A percentile compares a stretch with the other conserved stretches of the same genome.
Evolutionary conservation across 1,140 invertebrate species (phyloP).

Genomic region (Psix sp.): DNA sequence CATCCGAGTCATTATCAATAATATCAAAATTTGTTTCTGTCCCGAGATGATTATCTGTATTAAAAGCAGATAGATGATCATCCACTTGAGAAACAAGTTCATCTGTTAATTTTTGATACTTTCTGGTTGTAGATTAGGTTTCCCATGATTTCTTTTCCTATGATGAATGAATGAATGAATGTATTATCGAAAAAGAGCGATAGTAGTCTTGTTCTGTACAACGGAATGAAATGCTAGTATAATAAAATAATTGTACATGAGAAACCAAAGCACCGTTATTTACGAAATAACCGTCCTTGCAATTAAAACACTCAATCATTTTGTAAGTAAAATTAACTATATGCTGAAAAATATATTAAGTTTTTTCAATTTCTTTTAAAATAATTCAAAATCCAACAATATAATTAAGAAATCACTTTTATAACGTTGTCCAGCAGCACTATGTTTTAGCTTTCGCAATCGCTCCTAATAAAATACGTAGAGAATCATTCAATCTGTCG

Average conservation of each 20-base stretch:
- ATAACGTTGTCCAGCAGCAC: background rate
- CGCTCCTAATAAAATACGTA: slow-evolving; percentile 18
- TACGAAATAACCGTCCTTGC: slow-evolving; percentile 1
- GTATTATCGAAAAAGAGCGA: slow-evolving; percentile 8
- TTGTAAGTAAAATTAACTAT: background rate
- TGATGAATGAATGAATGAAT: slow-evolving; percentile 20
- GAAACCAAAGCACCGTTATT: slow-evolving; percentile 4
- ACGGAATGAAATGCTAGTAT: background rate
- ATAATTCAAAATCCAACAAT: background rate
- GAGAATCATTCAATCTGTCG: slow-evolving; percentile 15
- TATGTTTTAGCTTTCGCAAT: background rate
- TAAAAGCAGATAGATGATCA: no score
- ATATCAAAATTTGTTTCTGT: background rate
- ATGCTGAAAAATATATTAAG: no score
- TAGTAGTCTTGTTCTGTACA: slow-evolving; percentile 18
- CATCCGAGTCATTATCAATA: background rate
- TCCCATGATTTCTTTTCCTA: background rate
- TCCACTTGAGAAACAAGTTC: no score
- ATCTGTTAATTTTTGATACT: background rate
- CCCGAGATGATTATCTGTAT: no score
- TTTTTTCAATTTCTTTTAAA: no score
- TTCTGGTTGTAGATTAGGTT: slow-evolving; percentile 1
- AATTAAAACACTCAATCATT: slow-evolving; percentile 13
- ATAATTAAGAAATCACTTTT: background rate
- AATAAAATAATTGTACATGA: slow-evolving; percentile 12